Evolutionary conservation across 1,140 invertebrate species (phyloP).

Genomic region (Drosophila rhopaloa): DNA sequence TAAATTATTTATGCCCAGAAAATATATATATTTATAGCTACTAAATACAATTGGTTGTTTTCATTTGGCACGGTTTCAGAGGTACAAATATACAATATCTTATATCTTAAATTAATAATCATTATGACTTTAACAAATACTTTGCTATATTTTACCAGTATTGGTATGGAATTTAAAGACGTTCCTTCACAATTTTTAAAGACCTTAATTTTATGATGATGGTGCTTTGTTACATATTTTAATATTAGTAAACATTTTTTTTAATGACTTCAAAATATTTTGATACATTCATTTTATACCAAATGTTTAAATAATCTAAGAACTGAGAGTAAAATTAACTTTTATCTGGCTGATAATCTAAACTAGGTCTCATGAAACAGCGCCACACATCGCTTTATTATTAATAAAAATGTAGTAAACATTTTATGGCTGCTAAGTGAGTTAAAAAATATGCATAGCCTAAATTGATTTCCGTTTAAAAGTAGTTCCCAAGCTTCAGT

Average conservation of each 20-base stretch:
- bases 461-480: constrained; percentile 1
- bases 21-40: constrained; percentile 45
- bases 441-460: background rate
- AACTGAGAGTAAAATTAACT: background rate
- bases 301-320: too few species aligned
- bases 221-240: too few species aligned
- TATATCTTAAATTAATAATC: too few species aligned
- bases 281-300: too few species aligned
- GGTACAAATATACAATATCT: background rate
- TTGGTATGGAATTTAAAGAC: too few species aligned
- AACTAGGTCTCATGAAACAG: background rate
- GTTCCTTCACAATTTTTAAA: too few species aligned
- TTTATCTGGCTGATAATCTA: background rate
- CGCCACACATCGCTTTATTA: background rate
- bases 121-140: too few species aligned
- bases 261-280: too few species aligned
- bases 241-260: too few species aligned
- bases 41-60: background rate
- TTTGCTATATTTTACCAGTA: too few species aligned
- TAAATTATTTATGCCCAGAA: constrained; percentile 71
- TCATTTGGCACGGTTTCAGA: background rate
- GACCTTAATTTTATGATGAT: too few species aligned
- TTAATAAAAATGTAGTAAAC: background rate
- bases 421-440: background rate
- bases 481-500: background rate